A percentile compares a stretch with the other conserved stretches of the same genome.
phyloP scores from a whole-genome alignment of 2,113 vertebrate species.

The Ifrita kowaldi region DNA sequence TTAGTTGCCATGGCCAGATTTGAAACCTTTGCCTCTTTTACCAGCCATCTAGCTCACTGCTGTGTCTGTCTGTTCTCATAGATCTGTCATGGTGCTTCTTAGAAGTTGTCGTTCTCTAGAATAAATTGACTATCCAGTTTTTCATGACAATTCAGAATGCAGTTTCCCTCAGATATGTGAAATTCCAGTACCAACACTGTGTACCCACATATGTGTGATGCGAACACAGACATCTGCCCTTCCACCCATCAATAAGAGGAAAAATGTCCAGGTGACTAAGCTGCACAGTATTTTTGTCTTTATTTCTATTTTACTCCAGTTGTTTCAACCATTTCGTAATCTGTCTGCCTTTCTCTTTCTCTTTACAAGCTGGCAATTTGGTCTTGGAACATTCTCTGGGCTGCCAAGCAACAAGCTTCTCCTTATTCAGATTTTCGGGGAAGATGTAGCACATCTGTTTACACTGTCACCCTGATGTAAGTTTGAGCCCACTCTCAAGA shows the following conservation, averaged over 20 bases:
- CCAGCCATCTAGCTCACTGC: not conserved
- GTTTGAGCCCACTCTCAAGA: not conserved
- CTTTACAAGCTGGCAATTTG: not conserved
- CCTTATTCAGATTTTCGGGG: not conserved
- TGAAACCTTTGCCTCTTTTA: not conserved
- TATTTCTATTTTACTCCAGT: not conserved
- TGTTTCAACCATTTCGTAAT: conserved; percentile 1
- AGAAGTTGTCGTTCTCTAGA: not conserved
- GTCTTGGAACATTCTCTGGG: not conserved
- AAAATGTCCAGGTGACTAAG: not conserved
- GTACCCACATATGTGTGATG: not conserved
- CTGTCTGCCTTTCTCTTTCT: conserved; percentile 11
- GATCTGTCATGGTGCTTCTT: not conserved
- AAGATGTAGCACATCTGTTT: not conserved
- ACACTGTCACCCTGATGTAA: not conserved
- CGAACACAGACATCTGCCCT: not conserved
- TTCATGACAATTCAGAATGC: not conserved
- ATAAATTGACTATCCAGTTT: not conserved
- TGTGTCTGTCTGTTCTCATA: not conserved
- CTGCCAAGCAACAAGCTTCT: conserved; percentile 26
- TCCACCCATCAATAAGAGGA: not conserved
- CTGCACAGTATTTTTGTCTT: not conserved
- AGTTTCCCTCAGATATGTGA: not conserved
- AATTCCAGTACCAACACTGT: not conserved
- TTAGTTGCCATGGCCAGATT: not conserved